Conservation (phyloP, 2,113 vertebrate species). For the Cygnus buccinator region DNA sequence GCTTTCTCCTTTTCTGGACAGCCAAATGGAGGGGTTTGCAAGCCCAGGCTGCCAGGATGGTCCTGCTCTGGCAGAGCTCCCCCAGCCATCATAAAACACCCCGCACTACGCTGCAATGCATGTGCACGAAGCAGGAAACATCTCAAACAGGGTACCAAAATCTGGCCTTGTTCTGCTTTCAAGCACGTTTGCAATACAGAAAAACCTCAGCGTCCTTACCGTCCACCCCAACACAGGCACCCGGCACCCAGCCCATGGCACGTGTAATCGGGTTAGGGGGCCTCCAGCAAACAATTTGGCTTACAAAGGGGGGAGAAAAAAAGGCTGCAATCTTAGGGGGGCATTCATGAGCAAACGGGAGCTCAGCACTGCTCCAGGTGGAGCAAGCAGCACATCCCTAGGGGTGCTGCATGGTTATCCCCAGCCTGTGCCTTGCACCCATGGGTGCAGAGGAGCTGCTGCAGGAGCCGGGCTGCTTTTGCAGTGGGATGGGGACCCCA, state of each 20-base stretch:
- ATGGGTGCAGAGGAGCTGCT: too few species aligned
- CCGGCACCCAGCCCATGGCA: fast-evolving
- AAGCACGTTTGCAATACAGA: fast-evolving
- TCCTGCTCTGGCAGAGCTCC: neutral
- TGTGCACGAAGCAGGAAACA: neutral
- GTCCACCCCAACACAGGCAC: neutral
- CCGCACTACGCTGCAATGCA: fast-evolving
- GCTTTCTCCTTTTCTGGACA: neutral
- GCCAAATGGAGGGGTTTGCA: neutral
- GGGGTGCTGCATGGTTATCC: too few species aligned
- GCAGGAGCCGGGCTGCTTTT: neutral
- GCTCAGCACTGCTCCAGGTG: neutral
- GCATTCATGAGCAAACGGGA: neutral
- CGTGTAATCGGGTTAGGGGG: neutral
- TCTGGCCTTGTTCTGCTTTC: neutral
- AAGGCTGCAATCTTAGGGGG: neutral
- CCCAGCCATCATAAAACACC: neutral
- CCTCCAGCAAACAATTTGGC: neutral
- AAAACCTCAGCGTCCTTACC: neutral
- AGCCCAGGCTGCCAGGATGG: neutral
- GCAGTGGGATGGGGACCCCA: neutral
- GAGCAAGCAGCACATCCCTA: too few species aligned
- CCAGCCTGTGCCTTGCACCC: too few species aligned
- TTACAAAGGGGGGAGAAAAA: fast-evolving
- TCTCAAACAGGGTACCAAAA: neutral